Base-by-base conservation (phyloP, 2,888 invertebrate species). In the Tenthredo distinguenda region DNA sequence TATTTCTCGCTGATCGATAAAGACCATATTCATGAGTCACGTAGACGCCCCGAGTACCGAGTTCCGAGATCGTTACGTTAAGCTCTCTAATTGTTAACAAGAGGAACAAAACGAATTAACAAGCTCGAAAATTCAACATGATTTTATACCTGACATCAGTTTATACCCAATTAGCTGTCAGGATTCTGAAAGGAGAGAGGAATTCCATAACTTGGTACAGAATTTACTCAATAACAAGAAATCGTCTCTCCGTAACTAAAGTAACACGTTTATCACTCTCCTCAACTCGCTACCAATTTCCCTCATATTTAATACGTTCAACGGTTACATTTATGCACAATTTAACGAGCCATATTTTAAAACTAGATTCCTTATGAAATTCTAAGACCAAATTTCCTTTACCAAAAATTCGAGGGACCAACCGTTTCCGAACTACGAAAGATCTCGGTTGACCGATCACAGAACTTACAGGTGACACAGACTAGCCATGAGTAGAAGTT, bases 21-120 rank as follows among this genome's bases (percentile, higher is more conserved):
- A 76, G 71, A 31, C 79, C 40, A 65, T 86, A 86, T 86, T 87
- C 86, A 85, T 84, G 86, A 84, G 85, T 18, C 62, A 58, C 82
- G 40, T 84, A 40, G n/a, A 18, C 68, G 62, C 31, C 50, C 31
- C 15, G n/a, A 50, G 9, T 55, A 9, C 37, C 21, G 31, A n/a
- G 9, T 55, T 2, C 77, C 50, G 68, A 68, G 77, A 40, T 62
- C 62, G 58, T 81, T 62, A 62, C 58, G 37, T 62, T 40, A 21
- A 37, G 62, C 81, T 62, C 62, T 81, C 81, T 81, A 62, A 81
- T 81, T 81, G 81, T 37, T 81, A 81, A 81, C 81, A 21, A 81
- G 81, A 81, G 34, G 81, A 34, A 62, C 34, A 40, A 81, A 62
- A 40, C 58, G 62, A 81, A 81, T 81, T 81, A 81, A 81, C 81